phyloP scores from a whole-genome alignment of 1,140 invertebrate species.

The Cyrtorhinus lividipennis region DNA sequence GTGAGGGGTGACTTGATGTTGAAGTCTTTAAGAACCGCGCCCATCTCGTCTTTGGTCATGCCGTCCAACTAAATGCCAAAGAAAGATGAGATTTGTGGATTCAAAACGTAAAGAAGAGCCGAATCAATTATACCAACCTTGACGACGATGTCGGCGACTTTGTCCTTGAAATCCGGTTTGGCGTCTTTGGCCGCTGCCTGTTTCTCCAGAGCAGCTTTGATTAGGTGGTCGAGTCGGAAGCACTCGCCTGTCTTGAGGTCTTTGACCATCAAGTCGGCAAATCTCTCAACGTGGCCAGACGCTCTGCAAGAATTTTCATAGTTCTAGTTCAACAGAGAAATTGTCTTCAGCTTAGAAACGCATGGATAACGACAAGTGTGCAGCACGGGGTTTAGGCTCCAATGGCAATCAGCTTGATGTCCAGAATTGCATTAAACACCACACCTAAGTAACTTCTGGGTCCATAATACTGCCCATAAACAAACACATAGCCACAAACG shows the following conservation, averaged over 20 bases:
- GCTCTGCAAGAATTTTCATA: slow-evolving; percentile 38
- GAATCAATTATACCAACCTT: slow-evolving; percentile 35
- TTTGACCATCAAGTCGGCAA: slow-evolving; percentile 99
- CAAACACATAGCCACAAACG: no score
- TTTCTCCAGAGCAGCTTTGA: slow-evolving; percentile 91
- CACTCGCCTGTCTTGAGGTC: slow-evolving; percentile 92
- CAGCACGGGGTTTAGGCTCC: no score
- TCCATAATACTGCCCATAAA: no score
- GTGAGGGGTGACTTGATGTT: slow-evolving; percentile 90
- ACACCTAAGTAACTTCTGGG: no score
- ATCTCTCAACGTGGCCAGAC: slow-evolving; percentile 96
- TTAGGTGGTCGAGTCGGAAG: slow-evolving; percentile 95
- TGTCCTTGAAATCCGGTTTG: slow-evolving; percentile 47
- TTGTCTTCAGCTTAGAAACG: no score
- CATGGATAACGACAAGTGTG: no score
- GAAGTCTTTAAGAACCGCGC: slow-evolving; percentile 63
- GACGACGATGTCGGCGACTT: slow-evolving; percentile 65
- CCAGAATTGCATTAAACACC: no score
- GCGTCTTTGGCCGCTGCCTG: slow-evolving; percentile 72
- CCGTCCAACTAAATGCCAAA: slow-evolving; percentile 50
- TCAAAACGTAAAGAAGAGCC: neutral
- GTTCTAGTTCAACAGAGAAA: slow-evolving; percentile 9
- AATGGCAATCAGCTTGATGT: no score
- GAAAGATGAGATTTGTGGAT: neutral
- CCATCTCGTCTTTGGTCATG: slow-evolving; percentile 80